Evolutionary conservation across 2,888 invertebrate species (phyloP), one percentile per base, ranked within the genome.

Genomic region (Sipha maydis): DNA sequence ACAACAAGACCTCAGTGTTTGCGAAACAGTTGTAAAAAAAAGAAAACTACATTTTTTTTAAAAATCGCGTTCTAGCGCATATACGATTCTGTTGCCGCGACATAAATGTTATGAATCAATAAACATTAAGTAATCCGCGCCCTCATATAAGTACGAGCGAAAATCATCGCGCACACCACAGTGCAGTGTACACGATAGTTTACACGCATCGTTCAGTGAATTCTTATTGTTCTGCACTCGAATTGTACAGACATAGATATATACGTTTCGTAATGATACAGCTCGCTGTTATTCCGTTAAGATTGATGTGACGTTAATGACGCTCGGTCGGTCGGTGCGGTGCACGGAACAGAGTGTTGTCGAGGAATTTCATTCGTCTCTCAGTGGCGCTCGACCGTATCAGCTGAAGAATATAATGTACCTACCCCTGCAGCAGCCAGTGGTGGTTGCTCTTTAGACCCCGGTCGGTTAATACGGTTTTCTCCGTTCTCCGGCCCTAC

Each of bases 261-360:
- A 7, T 61, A 3, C 25, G 21, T 25, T 19, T 21, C 25, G 61
- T 4, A 9, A 61, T 5, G 48, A 48, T 48, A 48, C 14, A 48
- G 61, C 21, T 3, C 25, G 25, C 61, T 9, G 56, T 69, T 34
- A 34, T 79, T 71, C 48, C 54, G 1, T 61, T 21, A 56, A 73
- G 80, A 86, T 73, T 80, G 79, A 80, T 80, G 80, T 25, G 86
- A 79, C 71, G 73, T 73, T 85, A 86, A 86, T 61, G 86, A 73
- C 31, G 85, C 79, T 73, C n/a, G 56, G 78, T 71, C 28, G 71
- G 79, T 71, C 31, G 84, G 78, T 69, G 56, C 21, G 21, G 34
- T 21, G 17, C 2, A 5, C 56, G 71, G 21, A 56, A 61, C 25
- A 56, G 79, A 80, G 54, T 88, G 86, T 67, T 82, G 75, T 48